A percentile compares a stretch with the other conserved stretches of the same genome.
Evolutionary conservation across 2,797 vertebrate genomes (phyloP).

Genomic region (Heteromormyrus szaboi): DNA sequence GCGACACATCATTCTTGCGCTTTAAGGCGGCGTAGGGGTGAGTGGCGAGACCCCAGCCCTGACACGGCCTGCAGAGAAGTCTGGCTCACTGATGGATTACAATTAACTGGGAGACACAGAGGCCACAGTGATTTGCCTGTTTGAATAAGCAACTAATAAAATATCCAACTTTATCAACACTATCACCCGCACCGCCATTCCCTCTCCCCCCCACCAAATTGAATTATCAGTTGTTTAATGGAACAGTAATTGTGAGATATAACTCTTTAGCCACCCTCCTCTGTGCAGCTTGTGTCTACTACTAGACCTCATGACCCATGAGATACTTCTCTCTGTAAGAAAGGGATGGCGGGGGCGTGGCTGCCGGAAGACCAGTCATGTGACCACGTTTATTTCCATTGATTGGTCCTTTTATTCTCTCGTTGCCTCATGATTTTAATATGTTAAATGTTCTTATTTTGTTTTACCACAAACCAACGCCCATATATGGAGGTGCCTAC

Average conservation of each 20-base stretch:
- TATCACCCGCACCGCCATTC: not conserved
- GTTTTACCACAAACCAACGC: not conserved
- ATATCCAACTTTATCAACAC: not conserved
- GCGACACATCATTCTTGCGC: not conserved
- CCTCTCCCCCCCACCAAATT: not conserved
- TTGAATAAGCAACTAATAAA: slow-evolving; percentile 2
- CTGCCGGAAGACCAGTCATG: not conserved
- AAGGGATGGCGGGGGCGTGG: not conserved
- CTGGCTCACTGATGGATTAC: not conserved
- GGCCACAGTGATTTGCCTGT: not conserved
- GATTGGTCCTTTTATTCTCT: not conserved
- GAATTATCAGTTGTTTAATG: not conserved
- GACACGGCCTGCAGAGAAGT: not conserved
- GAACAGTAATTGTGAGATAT: not conserved
- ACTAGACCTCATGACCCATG: not conserved
- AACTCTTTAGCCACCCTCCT: not conserved
- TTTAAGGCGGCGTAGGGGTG: not conserved
- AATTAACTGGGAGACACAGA: not conserved
- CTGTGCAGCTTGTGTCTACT: not conserved
- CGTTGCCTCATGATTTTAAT: not conserved
- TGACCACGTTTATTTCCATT: not conserved
- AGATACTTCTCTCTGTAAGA: not conserved
- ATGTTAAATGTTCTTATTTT: not conserved
- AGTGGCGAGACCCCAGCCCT: not conserved
- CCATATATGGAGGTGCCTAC: not conserved